These are phyloP conservation scores for Myrmophylax atrothorax DNA, from an alignment of 2,113 vertebrate genomes.

Conservation along the genomic window DNA sequence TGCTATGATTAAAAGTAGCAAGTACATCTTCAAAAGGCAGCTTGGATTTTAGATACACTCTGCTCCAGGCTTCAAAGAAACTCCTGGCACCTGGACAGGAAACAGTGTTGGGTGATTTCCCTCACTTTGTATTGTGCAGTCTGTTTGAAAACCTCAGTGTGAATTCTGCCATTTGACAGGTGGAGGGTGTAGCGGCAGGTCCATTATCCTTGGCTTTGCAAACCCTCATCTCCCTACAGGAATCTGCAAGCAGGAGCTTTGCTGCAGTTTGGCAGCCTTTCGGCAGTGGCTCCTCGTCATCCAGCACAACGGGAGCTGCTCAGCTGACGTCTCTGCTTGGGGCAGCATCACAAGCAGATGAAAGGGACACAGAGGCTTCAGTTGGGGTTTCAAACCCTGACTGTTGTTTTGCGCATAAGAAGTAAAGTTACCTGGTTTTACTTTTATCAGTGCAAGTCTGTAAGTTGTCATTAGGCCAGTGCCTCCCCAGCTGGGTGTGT, in stretches of 20 bases:
- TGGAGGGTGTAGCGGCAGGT: not conserved
- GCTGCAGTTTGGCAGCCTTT: not conserved
- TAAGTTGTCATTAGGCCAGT: not conserved
- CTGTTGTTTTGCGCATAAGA: accelerated
- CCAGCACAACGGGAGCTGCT: not conserved
- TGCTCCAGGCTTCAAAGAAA: not conserved
- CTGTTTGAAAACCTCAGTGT: not conserved
- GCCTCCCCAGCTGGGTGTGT: not conserved
- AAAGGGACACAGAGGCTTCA: not conserved
- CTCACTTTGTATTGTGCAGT: accelerated
- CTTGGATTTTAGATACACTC: not conserved
- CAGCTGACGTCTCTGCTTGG: not conserved
- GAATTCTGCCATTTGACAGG: not conserved
- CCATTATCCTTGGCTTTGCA: not conserved
- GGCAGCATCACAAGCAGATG: not conserved
- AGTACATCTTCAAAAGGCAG: not conserved
- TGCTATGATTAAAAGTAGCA: not conserved
- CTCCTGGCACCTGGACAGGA: not conserved
- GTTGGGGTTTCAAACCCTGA: not conserved
- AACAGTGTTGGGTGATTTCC: not conserved
- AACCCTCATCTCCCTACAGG: not conserved
- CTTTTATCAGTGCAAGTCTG: not conserved
- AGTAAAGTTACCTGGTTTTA: not conserved
- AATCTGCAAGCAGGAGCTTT: accelerated
- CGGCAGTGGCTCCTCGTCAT: accelerated